phyloP scores from a whole-genome alignment of 1,140 invertebrate genomes.

The Anagrus nilaparvatae region DNA sequence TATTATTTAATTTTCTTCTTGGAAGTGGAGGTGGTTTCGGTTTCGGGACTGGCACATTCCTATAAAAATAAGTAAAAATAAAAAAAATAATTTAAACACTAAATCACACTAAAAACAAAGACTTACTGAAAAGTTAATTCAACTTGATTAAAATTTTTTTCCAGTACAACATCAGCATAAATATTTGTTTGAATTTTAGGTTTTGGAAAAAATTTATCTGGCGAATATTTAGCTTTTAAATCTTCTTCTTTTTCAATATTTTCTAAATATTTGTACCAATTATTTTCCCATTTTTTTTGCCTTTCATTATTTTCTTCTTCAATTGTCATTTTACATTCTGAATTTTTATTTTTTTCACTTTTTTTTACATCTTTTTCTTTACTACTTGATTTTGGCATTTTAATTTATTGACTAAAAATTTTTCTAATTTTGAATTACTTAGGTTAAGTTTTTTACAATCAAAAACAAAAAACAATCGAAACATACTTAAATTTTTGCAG shows the following conservation, averaged over 20 bases:
- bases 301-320: slow-evolving; percentile 12
- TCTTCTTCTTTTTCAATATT: slow-evolving; percentile 15
- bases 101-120: too few relatives aligned
- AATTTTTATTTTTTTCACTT: neutral
- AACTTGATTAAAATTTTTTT: too few relatives aligned
- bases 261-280: slow-evolving; percentile 15
- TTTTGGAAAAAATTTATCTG: slow-evolving; percentile 13
- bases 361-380: neutral
- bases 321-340: neutral
- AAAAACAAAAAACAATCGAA: slow-evolving; percentile 1
- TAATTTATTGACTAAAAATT: neutral
- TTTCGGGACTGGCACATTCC: slow-evolving; percentile 19
- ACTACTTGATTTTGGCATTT: neutral
- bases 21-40: slow-evolving; percentile 19
- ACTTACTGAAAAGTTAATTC: neutral
- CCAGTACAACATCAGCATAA: slow-evolving; percentile 19
- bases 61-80: slow-evolving; percentile 7
- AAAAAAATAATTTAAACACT: too few relatives aligned
- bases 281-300: slow-evolving; percentile 17
- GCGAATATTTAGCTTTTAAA: slow-evolving; percentile 13
- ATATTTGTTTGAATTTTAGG: slow-evolving; percentile 21
- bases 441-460: too few relatives aligned
- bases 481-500: neutral
- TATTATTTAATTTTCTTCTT: too few relatives aligned
- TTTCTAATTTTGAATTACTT: neutral